phyloP scores from a whole-genome alignment of 2,113 vertebrate species.

The Chiloscyllium plagiosum region DNA sequence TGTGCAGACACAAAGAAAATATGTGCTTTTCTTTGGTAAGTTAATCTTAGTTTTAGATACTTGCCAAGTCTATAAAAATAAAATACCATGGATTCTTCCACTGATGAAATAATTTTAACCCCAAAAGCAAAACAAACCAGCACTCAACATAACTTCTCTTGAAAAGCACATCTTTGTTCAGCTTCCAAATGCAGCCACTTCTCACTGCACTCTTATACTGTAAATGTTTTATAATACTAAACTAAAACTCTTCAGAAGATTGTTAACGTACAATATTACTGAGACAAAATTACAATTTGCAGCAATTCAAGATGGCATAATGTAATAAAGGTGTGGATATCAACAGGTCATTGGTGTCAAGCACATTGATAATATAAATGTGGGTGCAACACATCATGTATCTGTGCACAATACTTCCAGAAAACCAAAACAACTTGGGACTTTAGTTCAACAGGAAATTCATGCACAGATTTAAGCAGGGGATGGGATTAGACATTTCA shows the following conservation, averaged over 20 bases:
- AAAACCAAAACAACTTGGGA: not conserved
- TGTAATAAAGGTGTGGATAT: not conserved
- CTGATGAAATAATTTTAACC: not conserved
- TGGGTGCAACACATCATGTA: not conserved
- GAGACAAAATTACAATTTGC: not conserved
- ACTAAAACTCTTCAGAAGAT: not conserved
- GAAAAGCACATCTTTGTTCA: not conserved
- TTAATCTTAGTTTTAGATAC: conserved; percentile 9
- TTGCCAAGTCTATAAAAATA: conserved; percentile 13
- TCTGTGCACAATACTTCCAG: not conserved
- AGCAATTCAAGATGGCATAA: not conserved
- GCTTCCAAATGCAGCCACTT: not conserved
- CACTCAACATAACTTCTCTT: not conserved
- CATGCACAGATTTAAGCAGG: not conserved
- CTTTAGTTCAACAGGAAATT: not conserved
- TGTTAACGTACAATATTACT: not conserved
- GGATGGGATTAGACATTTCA: not conserved
- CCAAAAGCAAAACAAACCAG: not conserved
- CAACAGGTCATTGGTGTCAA: not conserved
- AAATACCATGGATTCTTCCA: conserved; percentile 21
- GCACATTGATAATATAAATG: not conserved
- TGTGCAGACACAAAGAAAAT: not conserved
- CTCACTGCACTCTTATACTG: not conserved
- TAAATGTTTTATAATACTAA: not conserved
- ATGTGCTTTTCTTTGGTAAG: not conserved